phyloP scores from a whole-genome alignment of 1,140 invertebrate species.

The Drosophila nebulosa region DNA sequence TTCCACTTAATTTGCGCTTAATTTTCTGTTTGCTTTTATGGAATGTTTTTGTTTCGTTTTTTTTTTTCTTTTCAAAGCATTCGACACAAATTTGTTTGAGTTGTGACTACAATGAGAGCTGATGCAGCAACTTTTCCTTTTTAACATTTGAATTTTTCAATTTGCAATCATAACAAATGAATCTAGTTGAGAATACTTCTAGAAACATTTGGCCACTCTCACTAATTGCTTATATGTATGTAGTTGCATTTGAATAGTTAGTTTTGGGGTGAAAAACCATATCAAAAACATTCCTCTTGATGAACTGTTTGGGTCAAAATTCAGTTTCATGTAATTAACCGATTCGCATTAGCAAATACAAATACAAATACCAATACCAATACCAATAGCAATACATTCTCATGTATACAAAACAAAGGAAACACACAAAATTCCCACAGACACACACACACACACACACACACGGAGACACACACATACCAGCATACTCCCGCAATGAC shows the following conservation, averaged over 20 bases:
- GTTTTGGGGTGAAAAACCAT: neutral
- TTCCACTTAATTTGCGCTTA: too few relatives aligned
- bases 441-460: neutral
- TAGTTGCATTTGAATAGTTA: neutral
- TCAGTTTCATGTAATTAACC: constrained; percentile 39
- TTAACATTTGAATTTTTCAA: neutral
- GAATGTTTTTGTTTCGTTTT: too few relatives aligned
- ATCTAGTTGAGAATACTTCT: neutral
- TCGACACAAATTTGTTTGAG: neutral
- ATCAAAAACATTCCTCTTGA: neutral
- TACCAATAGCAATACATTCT: too few relatives aligned
- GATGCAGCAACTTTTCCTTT: neutral
- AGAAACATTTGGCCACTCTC: constrained; percentile 15
- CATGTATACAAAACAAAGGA: neutral
- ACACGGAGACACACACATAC: too few relatives aligned
- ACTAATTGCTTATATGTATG: constrained; percentile 40
- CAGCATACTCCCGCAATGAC: constrained; percentile 22
- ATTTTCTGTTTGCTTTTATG: too few relatives aligned
- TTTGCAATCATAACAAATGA: too few relatives aligned
- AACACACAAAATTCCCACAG: neutral
- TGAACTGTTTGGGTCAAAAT: too few relatives aligned
- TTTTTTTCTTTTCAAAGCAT: too few relatives aligned
- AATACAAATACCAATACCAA: neutral
- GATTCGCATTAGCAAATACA: constrained; percentile 35
- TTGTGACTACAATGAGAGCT: too few relatives aligned